Evolutionary conservation across 2,113 vertebrate genomes (phyloP).

Genomic region (Sinocyclocheilus rhinocerous): DNA sequence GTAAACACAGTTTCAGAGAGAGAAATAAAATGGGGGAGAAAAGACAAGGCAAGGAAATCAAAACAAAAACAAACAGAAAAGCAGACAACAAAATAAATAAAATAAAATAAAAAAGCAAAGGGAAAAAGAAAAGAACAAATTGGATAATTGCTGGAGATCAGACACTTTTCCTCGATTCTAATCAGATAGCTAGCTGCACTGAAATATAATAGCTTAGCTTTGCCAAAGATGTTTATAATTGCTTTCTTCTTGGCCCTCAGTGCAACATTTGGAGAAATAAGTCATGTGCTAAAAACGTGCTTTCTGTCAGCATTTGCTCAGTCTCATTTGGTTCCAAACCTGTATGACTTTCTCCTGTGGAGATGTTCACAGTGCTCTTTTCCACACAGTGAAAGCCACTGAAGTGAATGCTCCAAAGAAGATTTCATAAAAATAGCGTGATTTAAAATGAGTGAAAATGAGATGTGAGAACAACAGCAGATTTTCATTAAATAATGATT

Average conservation of each 20-base stretch:
- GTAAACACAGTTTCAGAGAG: slow-evolving; percentile 31
- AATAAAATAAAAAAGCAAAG: background rate
- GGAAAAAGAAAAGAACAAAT: background rate
- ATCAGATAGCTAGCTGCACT: background rate
- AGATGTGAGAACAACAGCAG: background rate
- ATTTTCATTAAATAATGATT: background rate
- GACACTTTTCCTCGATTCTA: background rate
- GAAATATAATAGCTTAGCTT: background rate
- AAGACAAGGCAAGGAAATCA: background rate
- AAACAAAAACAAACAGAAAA: background rate
- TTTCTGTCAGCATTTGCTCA: background rate
- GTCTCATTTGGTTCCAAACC: background rate
- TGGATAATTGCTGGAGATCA: background rate
- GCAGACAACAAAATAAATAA: background rate
- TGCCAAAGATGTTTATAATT: background rate
- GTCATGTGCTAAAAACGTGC: background rate
- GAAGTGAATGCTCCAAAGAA: background rate
- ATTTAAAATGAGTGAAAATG: background rate
- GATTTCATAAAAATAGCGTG: background rate
- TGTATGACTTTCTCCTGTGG: background rate
- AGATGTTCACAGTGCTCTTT: background rate
- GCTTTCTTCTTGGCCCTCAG: background rate
- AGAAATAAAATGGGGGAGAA: slow-evolving; percentile 10
- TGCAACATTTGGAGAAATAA: background rate
- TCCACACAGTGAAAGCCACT: background rate